Base-by-base conservation (phyloP, 2,113 vertebrate genomes). In the Hippocampus barbouri region DNA sequence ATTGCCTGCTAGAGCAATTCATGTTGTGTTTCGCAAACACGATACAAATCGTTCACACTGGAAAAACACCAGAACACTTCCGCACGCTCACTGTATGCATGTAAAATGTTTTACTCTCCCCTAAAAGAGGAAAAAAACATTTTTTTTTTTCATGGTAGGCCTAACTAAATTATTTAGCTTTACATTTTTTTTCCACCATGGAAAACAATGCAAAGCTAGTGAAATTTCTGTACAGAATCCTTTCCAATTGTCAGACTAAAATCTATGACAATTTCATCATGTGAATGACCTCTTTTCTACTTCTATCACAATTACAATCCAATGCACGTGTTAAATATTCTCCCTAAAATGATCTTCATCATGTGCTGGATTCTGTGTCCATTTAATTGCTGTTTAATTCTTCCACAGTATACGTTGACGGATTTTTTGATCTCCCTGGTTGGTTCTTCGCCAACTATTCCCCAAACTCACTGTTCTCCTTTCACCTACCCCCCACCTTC, bases 341-440 rank as follows among this genome's bases (percentile, higher is more conserved):
- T 27, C 10, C 4, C 56, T 15, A 10, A 59, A 59, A 16, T 14
- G 5, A 15, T 25, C 56, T 27, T 9, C n/a, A 25, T 57, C 54
- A 3, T 59, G 56, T 12, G 23, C 12, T 14, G 25, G 1, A 15
- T 30, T 59, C 4, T 59, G 11, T 72, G 76, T 72, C 77, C 72
- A 74, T 66, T 73, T 76, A 14, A 69, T 81, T 66, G 34, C 34
- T 83, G 69, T 84, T 72, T 70, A 54, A 51, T 6, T 72, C 74
- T 74, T 83, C 66, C 85, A 64, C 47, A 51, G 16, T 82, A 79
- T 75, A 74, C 76, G 72, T 80, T 76, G 74, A 64, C 20, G 20
- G 5, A 41, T n/a, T 21, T 4, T 41, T 64, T 64, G 38, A 4
- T 64, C 40, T n/a, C 27, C 27, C 57, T 16, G 27, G 14, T 30